These are phyloP conservation scores for Pandemis heparana DNA, from an alignment of 2,888 invertebrate genomes.

Conservation along the genomic window DNA sequence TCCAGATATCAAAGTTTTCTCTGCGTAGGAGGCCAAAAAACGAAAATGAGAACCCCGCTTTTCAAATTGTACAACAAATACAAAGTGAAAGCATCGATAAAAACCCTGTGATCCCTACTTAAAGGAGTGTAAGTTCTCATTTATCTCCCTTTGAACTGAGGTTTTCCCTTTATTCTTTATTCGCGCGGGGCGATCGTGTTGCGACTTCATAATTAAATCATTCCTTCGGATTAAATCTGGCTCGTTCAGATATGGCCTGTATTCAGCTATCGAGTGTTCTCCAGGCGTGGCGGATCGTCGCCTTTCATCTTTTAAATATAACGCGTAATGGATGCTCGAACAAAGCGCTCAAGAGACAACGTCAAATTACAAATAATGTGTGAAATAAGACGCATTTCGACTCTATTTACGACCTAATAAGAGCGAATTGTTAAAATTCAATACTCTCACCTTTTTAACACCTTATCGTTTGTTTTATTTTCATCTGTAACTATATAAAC, in stretches of 20 bases:
- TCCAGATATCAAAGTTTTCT: not conserved
- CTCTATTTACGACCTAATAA: slow-evolving; percentile 20
- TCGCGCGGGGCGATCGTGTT: slow-evolving; percentile 64
- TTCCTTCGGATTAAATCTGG: slow-evolving; percentile 73
- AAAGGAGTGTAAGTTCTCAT: slow-evolving; percentile 63
- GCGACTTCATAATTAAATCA: slow-evolving; percentile 77
- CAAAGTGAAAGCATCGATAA: slow-evolving; percentile 48
- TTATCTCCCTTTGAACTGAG: slow-evolving; percentile 71
- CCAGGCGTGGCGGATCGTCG: slow-evolving; percentile 59
- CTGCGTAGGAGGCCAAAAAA: not conserved
- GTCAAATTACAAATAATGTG: slow-evolving; percentile 43
- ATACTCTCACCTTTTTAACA: not conserved
- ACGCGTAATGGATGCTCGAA: slow-evolving; percentile 49
- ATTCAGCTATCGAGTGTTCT: slow-evolving; percentile 68
- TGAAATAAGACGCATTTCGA: slow-evolving; percentile 35
- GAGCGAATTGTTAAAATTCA: slow-evolving; percentile 5
- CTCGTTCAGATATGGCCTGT: slow-evolving; percentile 67
- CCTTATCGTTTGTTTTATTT: no score
- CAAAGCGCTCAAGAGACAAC: slow-evolving; percentile 34
- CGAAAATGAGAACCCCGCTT: slow-evolving; percentile 1
- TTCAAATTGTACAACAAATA: slow-evolving; percentile 18
- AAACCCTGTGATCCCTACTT: slow-evolving; percentile 64
- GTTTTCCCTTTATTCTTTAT: slow-evolving; percentile 65
- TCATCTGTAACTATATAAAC: no score
- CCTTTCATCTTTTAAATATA: slow-evolving; percentile 66